These are phyloP conservation scores for Riparia riparia DNA, from an alignment of 2,113 vertebrate genomes.

Conservation along the genomic window DNA sequence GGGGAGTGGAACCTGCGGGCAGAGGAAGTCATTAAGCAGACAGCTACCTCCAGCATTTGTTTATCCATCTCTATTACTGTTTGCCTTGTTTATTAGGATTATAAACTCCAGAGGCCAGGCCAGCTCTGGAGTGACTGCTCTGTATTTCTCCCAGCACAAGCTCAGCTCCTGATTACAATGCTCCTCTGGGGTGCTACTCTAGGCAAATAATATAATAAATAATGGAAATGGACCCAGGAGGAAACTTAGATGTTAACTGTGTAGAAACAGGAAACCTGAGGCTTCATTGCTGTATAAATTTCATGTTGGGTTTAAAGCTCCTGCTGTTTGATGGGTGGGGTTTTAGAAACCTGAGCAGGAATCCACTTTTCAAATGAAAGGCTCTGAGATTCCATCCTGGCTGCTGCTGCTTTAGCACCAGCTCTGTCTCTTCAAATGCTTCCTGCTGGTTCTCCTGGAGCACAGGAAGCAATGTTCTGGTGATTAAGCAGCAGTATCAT, in stretches of 20 bases:
- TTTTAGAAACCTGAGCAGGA: slow-evolving; percentile 56
- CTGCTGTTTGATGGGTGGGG: slow-evolving; percentile 28
- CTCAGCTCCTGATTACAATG: slow-evolving; percentile 54
- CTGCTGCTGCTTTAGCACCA: slow-evolving; percentile 40
- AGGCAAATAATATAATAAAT: slow-evolving; percentile 68
- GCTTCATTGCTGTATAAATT: slow-evolving; percentile 54
- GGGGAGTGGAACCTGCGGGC: background rate
- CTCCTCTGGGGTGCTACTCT: slow-evolving; percentile 52
- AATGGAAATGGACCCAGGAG: slow-evolving; percentile 57
- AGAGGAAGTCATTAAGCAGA: slow-evolving; percentile 45
- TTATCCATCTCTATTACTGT: slow-evolving; percentile 56
- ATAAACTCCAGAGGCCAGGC: slow-evolving; percentile 61
- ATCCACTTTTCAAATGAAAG: slow-evolving; percentile 38
- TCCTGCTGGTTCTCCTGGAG: slow-evolving; percentile 74
- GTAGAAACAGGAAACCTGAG: slow-evolving; percentile 56
- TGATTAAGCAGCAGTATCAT: slow-evolving; percentile 82
- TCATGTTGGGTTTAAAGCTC: slow-evolving; percentile 56
- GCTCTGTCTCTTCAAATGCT: slow-evolving; percentile 64
- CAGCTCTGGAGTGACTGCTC: background rate
- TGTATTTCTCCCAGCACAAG: slow-evolving; percentile 44
- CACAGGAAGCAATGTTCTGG: slow-evolving; percentile 79
- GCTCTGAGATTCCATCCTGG: slow-evolving; percentile 24
- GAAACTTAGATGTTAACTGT: slow-evolving; percentile 46
- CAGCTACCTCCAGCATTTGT: slow-evolving; percentile 31
- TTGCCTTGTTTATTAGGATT: slow-evolving; percentile 65